Evolutionary conservation across 2,888 invertebrate species (phyloP).

Genomic region (Tenodera sinensis): DNA sequence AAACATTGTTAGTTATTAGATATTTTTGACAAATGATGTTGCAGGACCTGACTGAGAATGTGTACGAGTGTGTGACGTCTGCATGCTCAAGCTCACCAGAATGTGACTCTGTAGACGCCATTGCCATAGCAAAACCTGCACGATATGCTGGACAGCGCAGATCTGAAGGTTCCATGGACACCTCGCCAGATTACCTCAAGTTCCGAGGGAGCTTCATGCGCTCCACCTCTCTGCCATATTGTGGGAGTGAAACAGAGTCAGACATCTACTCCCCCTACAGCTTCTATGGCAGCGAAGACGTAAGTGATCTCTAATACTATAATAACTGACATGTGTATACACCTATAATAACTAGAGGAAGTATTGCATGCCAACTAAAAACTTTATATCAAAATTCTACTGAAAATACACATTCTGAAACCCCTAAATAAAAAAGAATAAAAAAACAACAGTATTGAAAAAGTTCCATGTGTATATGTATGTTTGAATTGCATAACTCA

Average conservation of each 20-base stretch:
- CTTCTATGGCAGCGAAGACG: constrained; percentile 63
- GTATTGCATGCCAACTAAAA: no score
- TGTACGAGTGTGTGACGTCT: constrained; percentile 61
- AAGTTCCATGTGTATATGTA: no score
- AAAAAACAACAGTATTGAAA: no score
- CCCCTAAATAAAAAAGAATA: no score
- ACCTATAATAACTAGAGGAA: background rate
- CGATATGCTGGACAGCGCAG: constrained; percentile 32
- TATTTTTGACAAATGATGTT: constrained; percentile 24
- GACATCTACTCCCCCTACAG: constrained; percentile 81
- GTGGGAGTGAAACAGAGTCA: constrained; percentile 78
- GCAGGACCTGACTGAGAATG: constrained; percentile 44
- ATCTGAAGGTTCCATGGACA: constrained; percentile 52
- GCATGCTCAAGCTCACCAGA: constrained; percentile 63
- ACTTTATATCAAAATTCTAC: no score
- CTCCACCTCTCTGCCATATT: constrained; percentile 71
- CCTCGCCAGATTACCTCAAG: constrained; percentile 56
- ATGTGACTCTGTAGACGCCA: constrained; percentile 52
- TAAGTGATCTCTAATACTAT: constrained; percentile 31
- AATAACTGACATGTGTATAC: no score
- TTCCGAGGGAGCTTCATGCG: constrained; percentile 56
- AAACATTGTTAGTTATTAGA: background rate
- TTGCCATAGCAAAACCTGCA: constrained; percentile 41
- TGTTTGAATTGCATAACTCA: no score
- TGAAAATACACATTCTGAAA: no score